A percentile compares a stretch with the other conserved stretches of the same genome.
phyloP scores from a whole-genome alignment of 2,797 vertebrate genomes.

The Rhodeus uyekii region DNA sequence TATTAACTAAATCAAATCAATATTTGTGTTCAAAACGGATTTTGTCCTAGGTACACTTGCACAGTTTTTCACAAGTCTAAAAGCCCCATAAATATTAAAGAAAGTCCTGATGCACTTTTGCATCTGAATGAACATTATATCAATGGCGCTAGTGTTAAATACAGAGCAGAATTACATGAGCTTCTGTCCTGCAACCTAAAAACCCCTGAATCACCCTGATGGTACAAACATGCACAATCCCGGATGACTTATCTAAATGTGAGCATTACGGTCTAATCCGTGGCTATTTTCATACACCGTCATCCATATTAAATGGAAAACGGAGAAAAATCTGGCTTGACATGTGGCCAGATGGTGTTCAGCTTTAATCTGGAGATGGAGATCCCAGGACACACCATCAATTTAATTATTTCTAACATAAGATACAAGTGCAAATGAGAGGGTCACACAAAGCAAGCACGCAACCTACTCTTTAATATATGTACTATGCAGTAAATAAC shows the following conservation, averaged over 20 bases:
- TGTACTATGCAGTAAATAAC: background rate
- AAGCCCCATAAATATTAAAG: background rate
- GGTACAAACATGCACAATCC: slow-evolving; percentile 55
- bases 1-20: too few relatives aligned
- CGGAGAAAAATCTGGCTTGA: slow-evolving; percentile 27
- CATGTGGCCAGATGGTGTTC: slow-evolving; percentile 23
- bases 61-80: too few relatives aligned
- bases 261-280: slow-evolving; percentile 57
- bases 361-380: slow-evolving; percentile 21
- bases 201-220: slow-evolving; percentile 50
- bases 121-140: slow-evolving; percentile 50
- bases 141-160: slow-evolving; percentile 45
- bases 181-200: slow-evolving; percentile 37
- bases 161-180: slow-evolving; percentile 4
- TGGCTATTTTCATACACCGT: slow-evolving; percentile 49
- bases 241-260: slow-evolving; percentile 54
- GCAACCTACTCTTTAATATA: background rate
- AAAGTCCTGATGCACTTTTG: background rate
- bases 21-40: too few relatives aligned
- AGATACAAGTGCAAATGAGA: background rate
- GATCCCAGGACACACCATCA: background rate
- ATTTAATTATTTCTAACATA: background rate
- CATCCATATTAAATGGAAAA: slow-evolving; percentile 52
- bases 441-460: background rate
- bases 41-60: too few relatives aligned